Conservation (phyloP, 2,797 vertebrate species). For the Sebastes paucispinis region DNA sequence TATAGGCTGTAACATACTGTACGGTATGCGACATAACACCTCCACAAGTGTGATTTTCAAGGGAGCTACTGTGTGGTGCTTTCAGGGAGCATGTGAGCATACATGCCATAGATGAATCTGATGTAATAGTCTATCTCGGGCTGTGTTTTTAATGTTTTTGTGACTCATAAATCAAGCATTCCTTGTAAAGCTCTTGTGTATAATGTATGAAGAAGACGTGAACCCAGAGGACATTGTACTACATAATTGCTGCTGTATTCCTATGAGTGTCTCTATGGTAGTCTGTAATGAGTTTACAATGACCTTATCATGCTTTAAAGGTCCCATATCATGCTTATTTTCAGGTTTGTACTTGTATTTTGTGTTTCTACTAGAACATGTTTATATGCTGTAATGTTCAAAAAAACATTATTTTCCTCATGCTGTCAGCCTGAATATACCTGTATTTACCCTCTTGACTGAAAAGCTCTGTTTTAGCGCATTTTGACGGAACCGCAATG, state of each 20-base stretch:
- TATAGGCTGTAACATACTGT: not conserved
- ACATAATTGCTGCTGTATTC: slow-evolving; percentile 9
- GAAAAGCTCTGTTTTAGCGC: too few species aligned
- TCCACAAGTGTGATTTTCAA: not conserved
- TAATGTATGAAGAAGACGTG: not conserved
- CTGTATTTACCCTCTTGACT: too few species aligned
- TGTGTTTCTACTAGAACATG: too few species aligned
- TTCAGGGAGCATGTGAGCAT: not conserved
- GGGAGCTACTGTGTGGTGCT: not conserved
- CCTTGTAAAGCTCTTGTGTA: not conserved
- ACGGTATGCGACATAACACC: not conserved
- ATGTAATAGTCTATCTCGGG: not conserved
- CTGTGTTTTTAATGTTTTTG: not conserved
- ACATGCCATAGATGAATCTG: not conserved
- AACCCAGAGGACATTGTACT: not conserved
- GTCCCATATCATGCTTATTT: too few species aligned
- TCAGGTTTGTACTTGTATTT: too few species aligned
- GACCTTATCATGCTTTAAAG: not conserved
- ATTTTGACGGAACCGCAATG: too few species aligned
- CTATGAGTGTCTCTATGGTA: not conserved
- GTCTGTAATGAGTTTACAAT: slow-evolving; percentile 3
- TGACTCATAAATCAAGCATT: not conserved
- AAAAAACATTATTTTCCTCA: too few species aligned
- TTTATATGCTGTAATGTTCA: too few species aligned
- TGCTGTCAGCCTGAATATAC: too few species aligned